Evolutionary conservation across 2,797 vertebrate genomes (phyloP), one percentile per base, ranked within the genome.

Genomic region (Rhinogobio ventralis): DNA sequence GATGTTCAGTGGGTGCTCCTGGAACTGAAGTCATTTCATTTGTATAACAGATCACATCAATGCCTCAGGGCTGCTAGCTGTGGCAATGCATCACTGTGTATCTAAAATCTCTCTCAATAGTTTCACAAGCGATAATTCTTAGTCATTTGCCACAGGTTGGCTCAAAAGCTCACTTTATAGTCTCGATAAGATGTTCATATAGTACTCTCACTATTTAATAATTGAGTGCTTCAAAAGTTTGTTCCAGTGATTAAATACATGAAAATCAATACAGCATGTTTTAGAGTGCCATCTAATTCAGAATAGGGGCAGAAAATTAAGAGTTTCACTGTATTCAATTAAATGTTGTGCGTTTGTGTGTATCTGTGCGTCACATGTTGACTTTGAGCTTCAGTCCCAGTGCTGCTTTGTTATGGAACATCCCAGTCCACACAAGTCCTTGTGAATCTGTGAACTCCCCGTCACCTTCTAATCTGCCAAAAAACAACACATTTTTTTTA

Each of bases 351-450:
- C 74, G 67, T 55, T 30, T 72, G 73, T 64, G 66, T 60, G 45
- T 71, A 71, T 64, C 79, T 86, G 68, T 60, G 51, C 79, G 76
- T 86, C 93, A 94, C 90, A 94, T 91, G 78, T 92, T 92, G 79
- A 95, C 85, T 84, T 96, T 95, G 71, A 96, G 89, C 89, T 91
- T 96, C 71, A 98, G 93, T 49, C 94, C 96, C 4, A 92, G 90
- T 17, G 95, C 96, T 88, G 94, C 94, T 51, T 90, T 95, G 87
- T 92, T 90, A n/a, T 94, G 92, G 89, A 97, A 97, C 39, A 87
- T 92, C 45, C 96, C 96, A 0, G 84, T 94, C 97, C 97, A 96
- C 33, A 95, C 92, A 14, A 94, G 88, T 77, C 95, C 94, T 36
- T 93, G 90, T 69, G 87, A 83, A 76, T 96, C 93, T 51, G 92